Evolutionary conservation across 2,888 invertebrate genomes (phyloP).

Genomic region (Epiblema foenella): DNA sequence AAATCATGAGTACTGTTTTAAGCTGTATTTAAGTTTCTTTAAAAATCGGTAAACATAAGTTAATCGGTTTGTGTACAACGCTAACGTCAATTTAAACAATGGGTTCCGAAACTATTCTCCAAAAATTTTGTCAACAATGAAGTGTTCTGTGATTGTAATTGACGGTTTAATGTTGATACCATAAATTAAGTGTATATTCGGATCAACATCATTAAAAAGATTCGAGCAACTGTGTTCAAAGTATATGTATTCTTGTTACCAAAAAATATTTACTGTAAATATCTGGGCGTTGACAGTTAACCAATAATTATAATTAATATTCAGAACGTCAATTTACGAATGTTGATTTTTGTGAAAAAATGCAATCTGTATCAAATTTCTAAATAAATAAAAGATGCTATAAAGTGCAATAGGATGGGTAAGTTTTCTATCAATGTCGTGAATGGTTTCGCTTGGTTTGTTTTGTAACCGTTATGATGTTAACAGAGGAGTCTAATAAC

Average conservation of each 20-base stretch:
- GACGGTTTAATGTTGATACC: slow-evolving; percentile 10
- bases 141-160: slow-evolving; percentile 22
- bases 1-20: not conserved
- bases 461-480: slow-evolving; percentile 37
- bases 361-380: slow-evolving; percentile 54
- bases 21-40: not conserved
- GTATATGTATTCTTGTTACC: not conserved
- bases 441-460: slow-evolving; percentile 11
- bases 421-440: slow-evolving; percentile 48
- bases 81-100: slow-evolving; percentile 24
- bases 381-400: slow-evolving; percentile 63
- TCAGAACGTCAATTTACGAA: slow-evolving; percentile 65
- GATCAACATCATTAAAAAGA: not conserved
- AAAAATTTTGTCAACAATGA: slow-evolving; percentile 35
- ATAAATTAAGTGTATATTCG: slow-evolving; percentile 6
- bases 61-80: not conserved
- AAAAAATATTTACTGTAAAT: slow-evolving; percentile 28
- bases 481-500: slow-evolving; percentile 58
- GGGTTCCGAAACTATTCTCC: slow-evolving; percentile 34
- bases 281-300: slow-evolving; percentile 46
- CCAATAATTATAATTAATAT: slow-evolving; percentile 49
- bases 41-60: not conserved
- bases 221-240: not conserved
- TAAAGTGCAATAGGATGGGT: slow-evolving; percentile 65
- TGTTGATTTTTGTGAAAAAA: slow-evolving; percentile 68